A percentile compares a stretch with the other conserved stretches of the same genome.
Evolutionary conservation across 2,888 invertebrate species (phyloP).

Genomic region (Seira musarum): DNA sequence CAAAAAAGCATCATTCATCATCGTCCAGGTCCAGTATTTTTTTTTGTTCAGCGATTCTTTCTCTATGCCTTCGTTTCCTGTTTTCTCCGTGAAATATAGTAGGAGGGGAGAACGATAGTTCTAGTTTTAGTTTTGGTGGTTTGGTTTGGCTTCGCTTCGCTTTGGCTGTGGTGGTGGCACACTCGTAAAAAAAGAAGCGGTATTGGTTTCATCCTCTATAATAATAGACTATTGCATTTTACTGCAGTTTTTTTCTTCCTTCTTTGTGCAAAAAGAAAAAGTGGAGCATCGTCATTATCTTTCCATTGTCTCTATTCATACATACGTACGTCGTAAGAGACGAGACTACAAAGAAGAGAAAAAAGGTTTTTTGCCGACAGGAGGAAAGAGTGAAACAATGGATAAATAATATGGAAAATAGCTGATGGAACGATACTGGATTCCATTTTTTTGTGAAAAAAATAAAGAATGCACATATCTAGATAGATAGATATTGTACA

Average conservation of each 20-base stretch:
- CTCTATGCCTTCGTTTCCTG: constrained; percentile 25
- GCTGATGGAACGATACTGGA: constrained; percentile 7
- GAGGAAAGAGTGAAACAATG: neutral
- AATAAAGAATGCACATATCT: neutral
- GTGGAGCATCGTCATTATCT: constrained; percentile 7
- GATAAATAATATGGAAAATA: constrained; percentile 10
- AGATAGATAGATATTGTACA: neutral
- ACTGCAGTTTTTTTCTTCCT: neutral
- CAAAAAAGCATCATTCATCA: constrained; percentile 58
- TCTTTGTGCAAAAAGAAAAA: neutral
- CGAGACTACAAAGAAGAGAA: neutral
- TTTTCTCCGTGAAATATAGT: too few species aligned
- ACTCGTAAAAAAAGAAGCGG: neutral
- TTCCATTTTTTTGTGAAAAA: constrained; percentile 2
- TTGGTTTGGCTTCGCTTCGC: too few species aligned
- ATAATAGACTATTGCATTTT: constrained; percentile 10
- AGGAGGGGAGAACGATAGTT: too few species aligned
- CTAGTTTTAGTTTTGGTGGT: too few species aligned
- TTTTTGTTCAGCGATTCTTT: neutral
- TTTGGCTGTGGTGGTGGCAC: too few species aligned
- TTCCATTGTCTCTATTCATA: constrained; percentile 5
- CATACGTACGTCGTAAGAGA: too few species aligned
- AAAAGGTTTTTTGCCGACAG: neutral
- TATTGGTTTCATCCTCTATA: neutral
- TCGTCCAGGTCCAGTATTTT: too few species aligned